Base-by-base conservation (phyloP, 2,113 vertebrate genomes). In the Podarcis cretensis region DNA sequence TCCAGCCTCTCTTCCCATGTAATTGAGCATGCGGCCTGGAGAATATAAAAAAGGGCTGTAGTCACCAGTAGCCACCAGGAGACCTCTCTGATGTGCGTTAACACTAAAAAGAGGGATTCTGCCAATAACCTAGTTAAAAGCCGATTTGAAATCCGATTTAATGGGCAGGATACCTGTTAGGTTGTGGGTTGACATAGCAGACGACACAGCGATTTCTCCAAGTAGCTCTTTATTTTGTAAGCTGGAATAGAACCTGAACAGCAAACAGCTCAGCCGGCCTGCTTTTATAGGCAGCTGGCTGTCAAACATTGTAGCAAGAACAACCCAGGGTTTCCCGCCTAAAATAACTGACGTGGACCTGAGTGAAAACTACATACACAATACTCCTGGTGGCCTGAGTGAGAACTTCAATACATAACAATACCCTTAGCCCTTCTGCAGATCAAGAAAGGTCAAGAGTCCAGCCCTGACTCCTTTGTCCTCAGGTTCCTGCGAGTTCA, bases 401-500 rank as follows among this genome's bases (percentile, higher is more conserved):
- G n/a, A n/a, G n/a, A n/a, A n/a, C n/a, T n/a, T n/a, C n/a, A n/a
- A n/a, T n/a, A n/a, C n/a, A n/a, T n/a, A n/a, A n/a, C n/a, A n/a
- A n/a, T n/a, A 3, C 6, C 77, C 10, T 74, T 57, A 10, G 30
- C 30, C 32, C 3, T 0, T 14, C 4, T 30, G 80, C 91, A 91
- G 83, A 8, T 23, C 84, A 20, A 76, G 76, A 81, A 27, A 90
- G 32, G 54, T 86, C 43, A 21, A 18, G 18, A 18, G 68, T 76
- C 2, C 87, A 78, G 90, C 73, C 68, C 66, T 84, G 73, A 65
- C 43, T 89, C 69, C 25, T 23, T 88, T 18, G 1, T 12, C 0
- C 0, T 0, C 30, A 12, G 8, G 59, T 4, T 73, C 81, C 6
- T 92, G 43, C 10, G 40, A 92, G 20, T 35, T 80, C 0, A 0